phyloP scores from a whole-genome alignment of 1,140 invertebrate genomes.

The Monochamus saltuarius region DNA sequence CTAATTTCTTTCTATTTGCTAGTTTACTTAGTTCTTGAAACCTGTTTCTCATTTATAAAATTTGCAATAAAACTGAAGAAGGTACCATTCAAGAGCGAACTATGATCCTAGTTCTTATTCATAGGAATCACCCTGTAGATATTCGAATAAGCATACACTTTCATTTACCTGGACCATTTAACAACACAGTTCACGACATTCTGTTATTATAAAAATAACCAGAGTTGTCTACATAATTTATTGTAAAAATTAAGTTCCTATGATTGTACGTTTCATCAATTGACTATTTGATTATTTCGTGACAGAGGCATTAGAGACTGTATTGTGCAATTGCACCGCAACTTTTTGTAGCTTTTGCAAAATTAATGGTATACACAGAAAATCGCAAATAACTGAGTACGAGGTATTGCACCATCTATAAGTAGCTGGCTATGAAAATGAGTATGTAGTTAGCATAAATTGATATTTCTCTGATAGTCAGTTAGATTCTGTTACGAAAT shows the following conservation, averaged over 20 bases:
- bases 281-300: conserved; percentile 29
- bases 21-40: too few species aligned
- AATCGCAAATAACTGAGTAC: conserved; percentile 36
- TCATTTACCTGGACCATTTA: too few species aligned
- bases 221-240: too few species aligned
- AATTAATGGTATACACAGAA: conserved; percentile 31
- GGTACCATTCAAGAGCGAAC: too few species aligned
- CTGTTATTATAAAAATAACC: background rate
- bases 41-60: too few species aligned
- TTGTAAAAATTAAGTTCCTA: conserved; percentile 2
- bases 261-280: conserved; percentile 19
- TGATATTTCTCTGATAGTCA: conserved; percentile 39
- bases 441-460: conserved; percentile 39
- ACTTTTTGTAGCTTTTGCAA: conserved; percentile 30
- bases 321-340: conserved; percentile 27
- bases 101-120: too few species aligned
- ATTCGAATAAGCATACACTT: too few species aligned
- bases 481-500: conserved; percentile 28
- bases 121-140: too few species aligned
- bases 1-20: too few species aligned
- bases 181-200: background rate
- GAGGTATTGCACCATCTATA: conserved; percentile 34
- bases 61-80: too few species aligned
- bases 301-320: conserved; percentile 29
- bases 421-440: conserved; percentile 39